phyloP scores from a whole-genome alignment of 2,888 invertebrate genomes.

The Pseudanteris insignis region DNA sequence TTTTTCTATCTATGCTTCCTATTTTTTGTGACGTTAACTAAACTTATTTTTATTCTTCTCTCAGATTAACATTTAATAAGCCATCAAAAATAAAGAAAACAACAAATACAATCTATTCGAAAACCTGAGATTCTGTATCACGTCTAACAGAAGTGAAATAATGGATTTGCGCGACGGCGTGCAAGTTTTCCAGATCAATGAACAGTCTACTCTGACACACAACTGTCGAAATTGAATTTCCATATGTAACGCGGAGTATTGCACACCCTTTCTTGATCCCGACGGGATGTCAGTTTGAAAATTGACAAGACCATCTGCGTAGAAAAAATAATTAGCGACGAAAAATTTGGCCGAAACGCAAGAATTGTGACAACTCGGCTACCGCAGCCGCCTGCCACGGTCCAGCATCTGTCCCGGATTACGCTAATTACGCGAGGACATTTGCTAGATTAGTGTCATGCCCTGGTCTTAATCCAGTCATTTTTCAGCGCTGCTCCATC shows the following conservation, averaged over 20 bases:
- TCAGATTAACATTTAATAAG: no score
- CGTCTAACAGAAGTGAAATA: no score
- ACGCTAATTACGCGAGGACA: constrained; percentile 30
- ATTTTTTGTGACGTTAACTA: no score
- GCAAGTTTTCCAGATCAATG: constrained; percentile 19
- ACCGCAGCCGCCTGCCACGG: constrained; percentile 12
- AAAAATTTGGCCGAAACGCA: constrained; percentile 43
- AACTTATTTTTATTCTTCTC: no score
- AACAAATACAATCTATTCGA: no score
- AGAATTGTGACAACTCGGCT: constrained; percentile 19
- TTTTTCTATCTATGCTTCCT: no score
- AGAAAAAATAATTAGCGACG: constrained; percentile 46
- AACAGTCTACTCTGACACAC: constrained; percentile 12
- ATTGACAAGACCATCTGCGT: constrained; percentile 48
- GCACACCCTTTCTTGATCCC: constrained; percentile 43
- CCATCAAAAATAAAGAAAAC: no score
- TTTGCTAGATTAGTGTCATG: constrained; percentile 44
- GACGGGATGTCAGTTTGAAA: constrained; percentile 46
- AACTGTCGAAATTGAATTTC: constrained; percentile 42
- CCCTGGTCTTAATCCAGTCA: constrained; percentile 33
- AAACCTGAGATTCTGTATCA: no score
- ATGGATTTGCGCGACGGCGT: not conserved
- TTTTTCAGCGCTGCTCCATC: constrained; percentile 37
- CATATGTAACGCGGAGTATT: constrained; percentile 25
- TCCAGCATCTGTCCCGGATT: constrained; percentile 45